Evolutionary conservation across 2,888 invertebrate species (phyloP), one percentile per base, ranked within the genome.

Genomic region (Halocaridina rubra): DNA sequence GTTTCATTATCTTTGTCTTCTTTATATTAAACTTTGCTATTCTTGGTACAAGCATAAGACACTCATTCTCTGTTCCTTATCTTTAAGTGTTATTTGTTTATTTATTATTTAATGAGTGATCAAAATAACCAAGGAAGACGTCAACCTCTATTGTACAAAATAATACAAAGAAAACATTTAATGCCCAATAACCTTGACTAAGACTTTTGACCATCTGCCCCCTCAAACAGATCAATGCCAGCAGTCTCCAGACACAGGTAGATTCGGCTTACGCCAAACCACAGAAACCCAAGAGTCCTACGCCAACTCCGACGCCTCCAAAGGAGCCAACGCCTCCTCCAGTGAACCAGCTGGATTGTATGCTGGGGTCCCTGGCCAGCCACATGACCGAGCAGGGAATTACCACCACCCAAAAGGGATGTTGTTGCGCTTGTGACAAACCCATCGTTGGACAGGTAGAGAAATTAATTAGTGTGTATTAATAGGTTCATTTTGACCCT

Each of bases 371-470:
- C 89, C 93, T 97, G 89, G 91, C 98, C 91, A 96, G 96, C 91
- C 98, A 98, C 93, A 98, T 99, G 98, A 97, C 96, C 92, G 96
- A 97, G 91, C 99, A 99, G 93, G 99, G 99, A 92, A 97, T 99
- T 88, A 98, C 96, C 91, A 98, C 98, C 88, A 97, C 98, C 90
- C 98, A 99, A 91, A 99, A 99, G 93, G 99, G 99, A 90, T 98
- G 98, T 93, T 99, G 99, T 94, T 97, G 94, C 91, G 98, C 98
- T 89, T 99, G 99, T 93, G 97, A 97, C 92, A 99, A 99, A 90
- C 98, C 99, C 89, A 99, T 99, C 92, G 98, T 99, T 87, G 99
- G 99, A 89, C 98, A 98, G 94, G 93, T 93, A 89, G 85, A 90
- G 29, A 16, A 8, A 24, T n/a, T n/a, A n/a, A n/a, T n/a, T n/a